Evolutionary conservation across 2,888 invertebrate genomes (phyloP).

Genomic region (Caenorhabditis angaria): DNA sequence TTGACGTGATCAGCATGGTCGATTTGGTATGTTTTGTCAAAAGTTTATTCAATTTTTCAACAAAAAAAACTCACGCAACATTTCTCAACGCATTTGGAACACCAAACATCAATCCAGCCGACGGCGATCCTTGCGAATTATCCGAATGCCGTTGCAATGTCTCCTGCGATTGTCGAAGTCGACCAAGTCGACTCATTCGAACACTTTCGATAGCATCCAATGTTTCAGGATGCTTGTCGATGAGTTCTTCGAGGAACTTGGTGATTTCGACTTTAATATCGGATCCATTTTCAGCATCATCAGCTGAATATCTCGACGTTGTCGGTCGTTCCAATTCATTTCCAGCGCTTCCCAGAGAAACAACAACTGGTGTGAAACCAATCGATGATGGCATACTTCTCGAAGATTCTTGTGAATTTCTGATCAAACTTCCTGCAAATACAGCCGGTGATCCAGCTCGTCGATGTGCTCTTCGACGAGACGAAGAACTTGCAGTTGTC

Average conservation of each 20-base stretch:
- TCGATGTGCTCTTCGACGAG: conserved; percentile 15
- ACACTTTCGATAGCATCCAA: conserved; percentile 71
- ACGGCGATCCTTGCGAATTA: background rate
- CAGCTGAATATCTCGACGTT: conserved; percentile 40
- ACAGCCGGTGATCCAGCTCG: conserved; percentile 39
- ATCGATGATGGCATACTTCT: conserved; percentile 42
- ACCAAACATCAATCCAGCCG: conserved; percentile 23
- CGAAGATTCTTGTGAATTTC: conserved; percentile 35
- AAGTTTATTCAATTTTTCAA: background rate
- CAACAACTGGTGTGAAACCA: conserved; percentile 49
- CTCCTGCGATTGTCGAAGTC: conserved; percentile 20
- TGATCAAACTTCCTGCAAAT: conserved; percentile 27
- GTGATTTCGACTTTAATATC: conserved; percentile 67
- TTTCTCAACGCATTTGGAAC: conserved; percentile 33
- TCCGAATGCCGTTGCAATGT: background rate
- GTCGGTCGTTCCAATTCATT: conserved; percentile 24
- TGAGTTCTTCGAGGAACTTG: conserved; percentile 70
- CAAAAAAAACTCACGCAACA: conserved; percentile 23
- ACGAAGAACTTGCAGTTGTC: conserved; percentile 1
- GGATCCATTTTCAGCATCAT: conserved; percentile 40
- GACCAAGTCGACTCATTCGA: conserved; percentile 51
- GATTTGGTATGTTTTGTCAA: no score
- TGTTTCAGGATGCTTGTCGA: conserved; percentile 71
- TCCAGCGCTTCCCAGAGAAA: conserved; percentile 38
- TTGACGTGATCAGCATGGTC: no score